phyloP scores from a whole-genome alignment of 2,888 invertebrate species.

The Apomyelois bistriatella region DNA sequence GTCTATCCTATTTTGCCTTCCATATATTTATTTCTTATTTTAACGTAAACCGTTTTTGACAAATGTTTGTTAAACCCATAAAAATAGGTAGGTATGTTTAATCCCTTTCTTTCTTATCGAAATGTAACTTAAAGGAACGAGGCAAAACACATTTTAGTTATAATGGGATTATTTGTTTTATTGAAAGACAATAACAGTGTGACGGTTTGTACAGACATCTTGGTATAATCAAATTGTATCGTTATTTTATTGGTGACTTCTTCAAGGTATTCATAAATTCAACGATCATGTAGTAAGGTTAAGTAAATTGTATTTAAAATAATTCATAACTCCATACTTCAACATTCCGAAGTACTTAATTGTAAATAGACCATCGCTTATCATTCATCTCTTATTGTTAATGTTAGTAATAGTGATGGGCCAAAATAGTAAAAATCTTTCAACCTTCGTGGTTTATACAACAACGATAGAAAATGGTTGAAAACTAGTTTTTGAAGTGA shows the following conservation, averaged over 20 bases:
- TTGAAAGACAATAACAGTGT: not conserved
- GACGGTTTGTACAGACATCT: not conserved
- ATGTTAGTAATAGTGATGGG: too few species aligned
- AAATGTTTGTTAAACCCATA: too few species aligned
- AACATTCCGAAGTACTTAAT: slow-evolving; percentile 52
- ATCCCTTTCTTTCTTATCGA: too few species aligned
- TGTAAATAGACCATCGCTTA: slow-evolving; percentile 57
- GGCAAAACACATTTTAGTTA: too few species aligned
- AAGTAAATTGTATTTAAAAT: slow-evolving; percentile 14
- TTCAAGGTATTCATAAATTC: not conserved
- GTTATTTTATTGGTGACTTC: not conserved
- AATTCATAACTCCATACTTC: slow-evolving; percentile 48
- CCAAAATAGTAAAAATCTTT: too few species aligned
- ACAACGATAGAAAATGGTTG: too few species aligned
- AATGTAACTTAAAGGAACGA: too few species aligned
- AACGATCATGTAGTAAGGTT: slow-evolving; percentile 17
- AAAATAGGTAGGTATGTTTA: too few species aligned
- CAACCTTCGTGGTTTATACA: too few species aligned
- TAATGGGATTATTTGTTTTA: too few species aligned
- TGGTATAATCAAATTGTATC: not conserved
- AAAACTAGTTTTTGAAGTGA: too few species aligned
- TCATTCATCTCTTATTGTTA: slow-evolving; percentile 15
- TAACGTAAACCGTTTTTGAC: too few species aligned
- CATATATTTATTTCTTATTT: not conserved
- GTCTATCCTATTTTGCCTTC: not conserved